phyloP scores from a whole-genome alignment of 2,113 vertebrate species.

The Megalops atlanticus region DNA sequence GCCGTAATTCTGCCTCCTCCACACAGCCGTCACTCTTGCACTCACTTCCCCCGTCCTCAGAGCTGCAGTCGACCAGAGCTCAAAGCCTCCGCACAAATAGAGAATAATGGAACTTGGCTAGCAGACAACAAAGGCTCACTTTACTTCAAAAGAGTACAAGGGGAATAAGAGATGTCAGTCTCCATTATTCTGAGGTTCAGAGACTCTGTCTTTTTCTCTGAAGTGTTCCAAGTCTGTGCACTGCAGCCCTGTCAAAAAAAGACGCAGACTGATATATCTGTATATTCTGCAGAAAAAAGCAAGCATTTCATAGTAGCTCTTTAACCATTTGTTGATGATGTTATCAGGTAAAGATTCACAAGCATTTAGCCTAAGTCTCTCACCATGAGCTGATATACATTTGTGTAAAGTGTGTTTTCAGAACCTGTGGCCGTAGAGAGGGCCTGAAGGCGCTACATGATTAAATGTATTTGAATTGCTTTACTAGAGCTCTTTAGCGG shows the following conservation, averaged over 20 bases:
- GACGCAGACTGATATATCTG: neutral
- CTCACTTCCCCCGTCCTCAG: conserved; percentile 6
- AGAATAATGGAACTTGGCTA: conserved; percentile 26
- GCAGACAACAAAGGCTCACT: conserved; percentile 26
- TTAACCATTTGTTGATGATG: neutral
- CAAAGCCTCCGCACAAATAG: conserved; percentile 31
- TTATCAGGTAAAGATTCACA: neutral
- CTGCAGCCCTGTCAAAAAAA: conserved; percentile 3
- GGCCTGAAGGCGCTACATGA: neutral
- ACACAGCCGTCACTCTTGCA: neutral
- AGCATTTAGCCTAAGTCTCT: no score
- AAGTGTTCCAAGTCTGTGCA: conserved; percentile 7
- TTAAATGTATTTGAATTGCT: conserved; percentile 10
- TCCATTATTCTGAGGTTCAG: conserved; percentile 15
- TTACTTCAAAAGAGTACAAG: conserved; percentile 29
- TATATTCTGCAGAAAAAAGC: neutral
- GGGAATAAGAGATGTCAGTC: conserved; percentile 25
- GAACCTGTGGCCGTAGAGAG: neutral
- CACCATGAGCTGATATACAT: no score
- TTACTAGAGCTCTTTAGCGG: conserved; percentile 19
- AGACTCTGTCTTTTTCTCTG: neutral
- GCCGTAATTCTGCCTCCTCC: neutral
- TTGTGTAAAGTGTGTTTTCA: no score
- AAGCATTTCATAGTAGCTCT: neutral
- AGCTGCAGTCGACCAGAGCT: conserved; percentile 1